Conservation (phyloP, 2,797 vertebrate species). For the Meriones psammophilus region DNA sequence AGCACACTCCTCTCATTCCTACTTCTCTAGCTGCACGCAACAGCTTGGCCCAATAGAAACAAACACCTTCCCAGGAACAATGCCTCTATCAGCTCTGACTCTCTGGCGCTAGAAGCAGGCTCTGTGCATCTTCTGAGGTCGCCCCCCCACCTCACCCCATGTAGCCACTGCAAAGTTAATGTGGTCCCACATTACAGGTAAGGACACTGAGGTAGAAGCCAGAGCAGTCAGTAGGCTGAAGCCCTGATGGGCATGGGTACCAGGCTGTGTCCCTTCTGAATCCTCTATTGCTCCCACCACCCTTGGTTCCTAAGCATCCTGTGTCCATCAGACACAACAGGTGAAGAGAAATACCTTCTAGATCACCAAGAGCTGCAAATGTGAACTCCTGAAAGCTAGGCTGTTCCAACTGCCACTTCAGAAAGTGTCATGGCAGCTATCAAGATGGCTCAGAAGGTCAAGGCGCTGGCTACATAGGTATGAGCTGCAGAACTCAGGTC, state of each 20-base stretch:
- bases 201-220: not conserved
- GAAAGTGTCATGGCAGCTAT: not conserved
- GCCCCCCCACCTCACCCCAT: not conserved
- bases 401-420: constrained; percentile 29
- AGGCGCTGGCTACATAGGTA: not conserved
- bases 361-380: constrained; percentile 32
- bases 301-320: not conserved
- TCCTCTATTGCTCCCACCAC: not conserved
- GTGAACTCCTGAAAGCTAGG: constrained; percentile 40
- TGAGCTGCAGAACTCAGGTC: not conserved
- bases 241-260: not conserved
- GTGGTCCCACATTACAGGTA: not conserved
- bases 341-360: not conserved
- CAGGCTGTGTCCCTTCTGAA: not conserved
- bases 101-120: constrained; percentile 59
- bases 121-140: not conserved
- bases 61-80: not conserved
- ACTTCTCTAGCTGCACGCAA: not conserved
- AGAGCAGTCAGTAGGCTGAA: not conserved
- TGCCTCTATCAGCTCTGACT: not conserved
- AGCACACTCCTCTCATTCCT: not conserved
- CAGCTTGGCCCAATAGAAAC: not conserved
- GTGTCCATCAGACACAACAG: not conserved
- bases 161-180: not conserved
- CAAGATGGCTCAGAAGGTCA: not conserved